Conservation (phyloP, 2,113 vertebrate species). For the Rafetus swinhoei region DNA sequence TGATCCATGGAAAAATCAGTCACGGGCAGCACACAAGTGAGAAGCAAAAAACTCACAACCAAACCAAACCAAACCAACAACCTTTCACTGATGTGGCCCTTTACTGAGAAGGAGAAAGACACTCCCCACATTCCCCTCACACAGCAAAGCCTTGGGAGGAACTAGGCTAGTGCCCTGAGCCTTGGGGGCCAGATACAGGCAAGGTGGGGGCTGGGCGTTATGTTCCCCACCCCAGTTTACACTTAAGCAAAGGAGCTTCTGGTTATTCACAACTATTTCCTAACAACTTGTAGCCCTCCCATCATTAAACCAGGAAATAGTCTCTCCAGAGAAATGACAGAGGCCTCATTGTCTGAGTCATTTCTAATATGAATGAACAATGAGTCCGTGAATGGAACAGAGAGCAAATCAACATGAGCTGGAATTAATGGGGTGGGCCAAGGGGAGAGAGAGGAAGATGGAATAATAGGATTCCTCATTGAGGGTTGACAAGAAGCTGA, state of each 20-base stretch:
- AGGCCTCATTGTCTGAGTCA: background rate
- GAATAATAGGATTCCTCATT: background rate
- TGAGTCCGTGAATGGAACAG: background rate
- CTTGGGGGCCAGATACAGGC: too few species aligned
- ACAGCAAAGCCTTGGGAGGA: too few species aligned
- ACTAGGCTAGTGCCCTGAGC: too few species aligned
- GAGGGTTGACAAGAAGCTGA: slow-evolving; percentile 5
- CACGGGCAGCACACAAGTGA: too few species aligned
- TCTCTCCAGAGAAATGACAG: background rate
- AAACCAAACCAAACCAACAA: too few species aligned
- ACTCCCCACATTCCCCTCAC: too few species aligned
- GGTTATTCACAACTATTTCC: background rate
- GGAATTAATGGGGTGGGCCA: background rate
- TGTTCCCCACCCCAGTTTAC: too few species aligned
- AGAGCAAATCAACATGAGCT: background rate
- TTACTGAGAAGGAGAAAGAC: too few species aligned
- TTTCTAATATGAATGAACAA: background rate
- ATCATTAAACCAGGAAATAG: background rate
- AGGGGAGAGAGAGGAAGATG: background rate
- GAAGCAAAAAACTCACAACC: too few species aligned
- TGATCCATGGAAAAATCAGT: too few species aligned
- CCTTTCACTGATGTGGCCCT: too few species aligned
- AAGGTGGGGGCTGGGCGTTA: too few species aligned
- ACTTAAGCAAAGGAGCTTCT: background rate
- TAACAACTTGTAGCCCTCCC: background rate